Conservation (phyloP, 2,797 vertebrate species). For the Chrysolophus pictus region DNA sequence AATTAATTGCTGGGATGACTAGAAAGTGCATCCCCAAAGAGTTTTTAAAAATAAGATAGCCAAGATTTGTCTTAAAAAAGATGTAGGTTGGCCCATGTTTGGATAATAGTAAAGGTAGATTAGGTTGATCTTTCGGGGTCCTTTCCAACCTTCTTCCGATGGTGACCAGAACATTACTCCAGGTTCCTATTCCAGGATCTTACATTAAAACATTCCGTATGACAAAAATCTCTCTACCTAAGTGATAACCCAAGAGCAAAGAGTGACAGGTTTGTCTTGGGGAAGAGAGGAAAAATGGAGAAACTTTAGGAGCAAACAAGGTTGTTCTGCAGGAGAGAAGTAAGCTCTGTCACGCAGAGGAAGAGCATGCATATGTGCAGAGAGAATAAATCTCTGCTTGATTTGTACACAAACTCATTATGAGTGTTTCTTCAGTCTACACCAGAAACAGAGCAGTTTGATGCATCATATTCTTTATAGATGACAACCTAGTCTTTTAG, state of each 20-base stretch:
- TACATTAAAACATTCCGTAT: neutral
- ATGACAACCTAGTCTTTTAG: neutral
- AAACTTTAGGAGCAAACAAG: neutral
- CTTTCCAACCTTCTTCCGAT: neutral
- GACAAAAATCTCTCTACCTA: neutral
- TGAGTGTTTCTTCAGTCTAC: neutral
- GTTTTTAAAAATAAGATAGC: neutral
- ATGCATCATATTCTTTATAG: neutral
- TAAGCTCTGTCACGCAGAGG: neutral
- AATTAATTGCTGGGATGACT: neutral
- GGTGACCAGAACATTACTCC: neutral
- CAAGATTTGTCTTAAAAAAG: neutral
- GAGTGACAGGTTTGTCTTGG: neutral
- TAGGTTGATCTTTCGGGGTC: neutral
- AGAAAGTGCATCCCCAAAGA: neutral
- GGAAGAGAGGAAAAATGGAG: neutral
- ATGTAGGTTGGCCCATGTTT: neutral
- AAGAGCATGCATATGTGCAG: rapidly evolving
- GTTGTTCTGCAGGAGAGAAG: neutral
- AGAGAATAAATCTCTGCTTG: neutral
- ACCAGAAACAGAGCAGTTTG: neutral
- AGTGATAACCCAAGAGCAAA: neutral
- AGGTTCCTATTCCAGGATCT: neutral
- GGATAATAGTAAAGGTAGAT: neutral
- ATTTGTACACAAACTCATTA: neutral